Evolutionary conservation across 92 coral and sea anemone species (phyloP), one percentile per base, ranked within the genome.

Genomic region (Ricordea florida): DNA sequence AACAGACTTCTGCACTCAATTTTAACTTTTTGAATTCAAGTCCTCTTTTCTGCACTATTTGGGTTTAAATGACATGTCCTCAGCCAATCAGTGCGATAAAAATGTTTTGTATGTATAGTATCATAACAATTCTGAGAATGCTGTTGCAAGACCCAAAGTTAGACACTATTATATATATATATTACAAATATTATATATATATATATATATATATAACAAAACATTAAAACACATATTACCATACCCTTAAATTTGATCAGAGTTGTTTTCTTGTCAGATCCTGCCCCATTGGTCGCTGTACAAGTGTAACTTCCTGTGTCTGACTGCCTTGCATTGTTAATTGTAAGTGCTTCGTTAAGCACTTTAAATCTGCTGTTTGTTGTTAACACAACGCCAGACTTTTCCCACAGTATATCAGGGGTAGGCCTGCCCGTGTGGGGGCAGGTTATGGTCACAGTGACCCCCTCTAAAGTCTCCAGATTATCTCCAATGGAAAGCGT

Each of bases 251-350:
- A 84, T 26, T 79, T 79, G 6, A 91, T 26, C 59, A 83, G 65
- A 13, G 97, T 62, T 22, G 78, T 65, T 59, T 63, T 74, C 62
- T 69, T 67, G 53, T 91, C 97, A 6, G 83, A 59, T 9, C 97
- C 98, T 14, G 93, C 97, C 3, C 85, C 96, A 32, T 92, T 94
- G 0, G 65, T 59, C 15, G 98, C 98, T n/a, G 48, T 53, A 23
- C 98, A 94, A 2, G 86, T 82, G 30, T 89, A 94, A 37, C 48
- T 56, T 0, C 93, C 98, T 11, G 83, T 80, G 47, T 94, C 93
- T 18, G 94, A 85, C 82, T 78, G 70, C 10, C 55, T 49, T 23
- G 77, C 73, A 15, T 74, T 82, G 26, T 43, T 27, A 28, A 91
- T 74, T 24, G 51, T 56, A 75, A 91, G 66, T 11, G 92, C 79